phyloP scores from a whole-genome alignment of 1,140 invertebrate genomes.

The Centruroides sculpturatus region DNA sequence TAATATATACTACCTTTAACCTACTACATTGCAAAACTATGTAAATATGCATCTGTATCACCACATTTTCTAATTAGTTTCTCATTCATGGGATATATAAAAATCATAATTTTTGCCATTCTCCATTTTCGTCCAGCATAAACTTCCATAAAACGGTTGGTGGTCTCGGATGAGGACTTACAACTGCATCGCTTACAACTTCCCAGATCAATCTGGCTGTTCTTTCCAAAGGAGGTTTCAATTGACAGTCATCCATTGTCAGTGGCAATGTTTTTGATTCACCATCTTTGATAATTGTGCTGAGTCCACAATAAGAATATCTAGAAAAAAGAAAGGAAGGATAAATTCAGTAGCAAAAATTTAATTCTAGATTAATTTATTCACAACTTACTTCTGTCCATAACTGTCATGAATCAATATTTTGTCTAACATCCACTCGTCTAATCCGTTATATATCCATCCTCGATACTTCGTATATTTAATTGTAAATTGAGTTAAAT shows the following conservation, averaged over 20 bases:
- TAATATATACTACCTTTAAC: too few relatives aligned
- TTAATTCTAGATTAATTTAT: neutral
- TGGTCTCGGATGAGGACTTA: slow-evolving; percentile 7
- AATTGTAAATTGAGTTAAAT: slow-evolving; percentile 51
- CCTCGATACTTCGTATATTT: slow-evolving; percentile 78
- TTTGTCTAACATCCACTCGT: slow-evolving; percentile 55
- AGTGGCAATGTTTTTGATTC: slow-evolving; percentile 7
- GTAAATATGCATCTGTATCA: too few relatives aligned
- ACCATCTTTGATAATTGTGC: neutral
- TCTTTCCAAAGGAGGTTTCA: slow-evolving; percentile 3
- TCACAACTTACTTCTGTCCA: slow-evolving; percentile 47
- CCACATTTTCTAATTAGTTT: too few relatives aligned
- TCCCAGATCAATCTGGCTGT: slow-evolving; percentile 13
- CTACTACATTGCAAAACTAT: too few relatives aligned
- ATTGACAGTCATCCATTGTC: neutral
- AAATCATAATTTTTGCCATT: too few relatives aligned
- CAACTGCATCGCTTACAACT: slow-evolving; percentile 10
- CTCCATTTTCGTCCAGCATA: slow-evolving; percentile 1
- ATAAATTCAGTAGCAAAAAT: neutral
- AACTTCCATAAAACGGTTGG: slow-evolving; percentile 13
- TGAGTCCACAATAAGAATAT: slow-evolving; percentile 4
- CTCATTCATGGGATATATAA: too few relatives aligned
- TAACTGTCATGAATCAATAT: slow-evolving; percentile 69
- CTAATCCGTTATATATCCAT: slow-evolving; percentile 73
- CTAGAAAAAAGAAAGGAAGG: too few relatives aligned